phyloP scores from a whole-genome alignment of 2,797 vertebrate species.

The Gastrophryne carolinensis region DNA sequence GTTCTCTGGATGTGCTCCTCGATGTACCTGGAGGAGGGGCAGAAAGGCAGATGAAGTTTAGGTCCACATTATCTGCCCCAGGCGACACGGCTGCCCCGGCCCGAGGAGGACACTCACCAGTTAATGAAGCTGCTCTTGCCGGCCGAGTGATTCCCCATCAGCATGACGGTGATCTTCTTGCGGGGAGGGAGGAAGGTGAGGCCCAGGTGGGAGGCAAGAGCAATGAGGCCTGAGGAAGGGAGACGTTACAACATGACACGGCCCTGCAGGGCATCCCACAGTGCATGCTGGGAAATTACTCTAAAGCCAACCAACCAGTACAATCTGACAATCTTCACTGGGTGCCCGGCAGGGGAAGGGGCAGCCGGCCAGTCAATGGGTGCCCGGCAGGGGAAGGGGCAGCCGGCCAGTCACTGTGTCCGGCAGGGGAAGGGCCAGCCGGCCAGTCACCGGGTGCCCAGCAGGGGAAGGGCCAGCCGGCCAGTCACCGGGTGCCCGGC shows the following conservation, averaged over 20 bases:
- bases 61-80: not conserved
- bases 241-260: too few relatives aligned
- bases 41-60: not conserved
- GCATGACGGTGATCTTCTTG: conserved; percentile 82
- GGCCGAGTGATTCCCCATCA: conserved; percentile 86
- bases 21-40: conserved; percentile 71
- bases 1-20: conserved; percentile 85
- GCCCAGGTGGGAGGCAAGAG: conserved; percentile 72
- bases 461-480: too few relatives aligned
- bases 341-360: not conserved
- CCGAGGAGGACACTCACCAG: conserved; percentile 65
- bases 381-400: too few relatives aligned
- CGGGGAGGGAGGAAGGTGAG: conserved; percentile 75
- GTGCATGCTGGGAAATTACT: too few relatives aligned
- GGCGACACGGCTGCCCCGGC: not conserved
- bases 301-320: too few relatives aligned
- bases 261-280: not conserved
- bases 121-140: conserved; percentile 88
- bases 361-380: too few relatives aligned
- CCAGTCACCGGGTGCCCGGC: too few relatives aligned
- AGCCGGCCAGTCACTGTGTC: too few relatives aligned
- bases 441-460: too few relatives aligned
- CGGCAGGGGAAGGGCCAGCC: too few relatives aligned
- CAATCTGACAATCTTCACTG: too few relatives aligned
- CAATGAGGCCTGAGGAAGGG: conserved; percentile 68